Conservation (phyloP, 2,888 invertebrate genomes). For the Tridacna gigas region DNA sequence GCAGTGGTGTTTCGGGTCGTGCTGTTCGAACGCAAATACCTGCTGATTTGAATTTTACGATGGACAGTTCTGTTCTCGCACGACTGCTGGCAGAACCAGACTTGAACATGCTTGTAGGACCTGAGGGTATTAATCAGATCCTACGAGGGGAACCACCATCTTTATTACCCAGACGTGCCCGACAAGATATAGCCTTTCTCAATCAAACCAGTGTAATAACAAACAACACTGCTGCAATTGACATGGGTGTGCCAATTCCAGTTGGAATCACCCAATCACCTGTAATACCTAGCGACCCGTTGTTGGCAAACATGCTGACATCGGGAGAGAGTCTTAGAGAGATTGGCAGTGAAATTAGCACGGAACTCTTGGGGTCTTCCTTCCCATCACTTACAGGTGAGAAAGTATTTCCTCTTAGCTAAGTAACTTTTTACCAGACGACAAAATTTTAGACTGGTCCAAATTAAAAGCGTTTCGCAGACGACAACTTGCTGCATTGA, state of each 20-base stretch:
- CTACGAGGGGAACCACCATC: conserved; percentile 50
- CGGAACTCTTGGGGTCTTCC: not conserved
- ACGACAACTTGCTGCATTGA: no score
- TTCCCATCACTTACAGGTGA: conserved; percentile 11
- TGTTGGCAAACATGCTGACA: conserved; percentile 4
- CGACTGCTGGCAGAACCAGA: conserved; percentile 43
- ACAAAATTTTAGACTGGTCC: no score
- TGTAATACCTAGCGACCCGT: not conserved
- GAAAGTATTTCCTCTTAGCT: no score
- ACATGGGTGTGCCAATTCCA: conserved; percentile 27
- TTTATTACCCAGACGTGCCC: conserved; percentile 9
- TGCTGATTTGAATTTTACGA: conserved; percentile 33
- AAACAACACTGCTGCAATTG: not conserved
- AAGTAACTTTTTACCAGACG: no score
- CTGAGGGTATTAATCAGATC: conserved; percentile 53
- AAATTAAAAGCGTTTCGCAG: no score
- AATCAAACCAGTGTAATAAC: not conserved
- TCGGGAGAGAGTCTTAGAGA: not conserved
- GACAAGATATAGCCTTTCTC: no score
- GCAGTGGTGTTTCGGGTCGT: not conserved
- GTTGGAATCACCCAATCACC: not conserved
- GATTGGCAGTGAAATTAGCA: conserved; percentile 1
- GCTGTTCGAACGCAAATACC: not conserved
- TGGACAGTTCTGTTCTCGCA: conserved; percentile 48
- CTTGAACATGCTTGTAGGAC: conserved; percentile 47